phyloP scores from a whole-genome alignment of 2,888 invertebrate species.

The Ommatoiulus sabulosus region DNA sequence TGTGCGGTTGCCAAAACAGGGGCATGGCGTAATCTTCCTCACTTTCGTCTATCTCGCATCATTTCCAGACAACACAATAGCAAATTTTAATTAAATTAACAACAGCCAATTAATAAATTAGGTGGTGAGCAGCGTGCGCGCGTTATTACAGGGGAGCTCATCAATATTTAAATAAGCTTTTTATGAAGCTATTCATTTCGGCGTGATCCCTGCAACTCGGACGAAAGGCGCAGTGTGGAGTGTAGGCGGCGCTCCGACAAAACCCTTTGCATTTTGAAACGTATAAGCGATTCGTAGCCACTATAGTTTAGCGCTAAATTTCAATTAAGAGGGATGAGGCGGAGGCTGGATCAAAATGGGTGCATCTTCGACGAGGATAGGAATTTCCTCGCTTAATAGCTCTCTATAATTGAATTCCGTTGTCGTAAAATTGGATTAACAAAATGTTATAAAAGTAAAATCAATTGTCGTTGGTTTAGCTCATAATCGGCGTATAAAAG shows the following conservation, averaged over 20 bases:
- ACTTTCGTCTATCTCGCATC: background rate
- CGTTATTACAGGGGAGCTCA: background rate
- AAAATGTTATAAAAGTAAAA: conserved; percentile 35
- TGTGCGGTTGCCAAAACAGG: background rate
- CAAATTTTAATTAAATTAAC: conserved; percentile 40
- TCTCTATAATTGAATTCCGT: conserved; percentile 21
- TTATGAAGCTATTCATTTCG: background rate
- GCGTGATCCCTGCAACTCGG: background rate
- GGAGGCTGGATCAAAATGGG: background rate
- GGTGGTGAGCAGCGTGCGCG: background rate
- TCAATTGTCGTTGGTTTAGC: conserved; percentile 36
- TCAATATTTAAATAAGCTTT: conserved; percentile 35
- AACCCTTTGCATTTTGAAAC: background rate
- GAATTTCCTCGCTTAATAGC: conserved; percentile 8
- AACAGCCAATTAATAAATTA: conserved; percentile 36
- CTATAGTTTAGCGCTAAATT: background rate
- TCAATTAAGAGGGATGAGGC: conserved; percentile 16
- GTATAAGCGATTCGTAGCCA: background rate
- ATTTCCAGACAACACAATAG: conserved; percentile 19
- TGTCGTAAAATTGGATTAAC: conserved; percentile 32
- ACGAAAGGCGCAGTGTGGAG: background rate
- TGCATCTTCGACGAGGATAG: background rate
- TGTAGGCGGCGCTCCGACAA: background rate
- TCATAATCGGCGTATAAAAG: conserved; percentile 37
- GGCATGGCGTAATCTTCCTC: background rate